phyloP scores from a whole-genome alignment of 1,140 invertebrate genomes.

The Cheumatopsyche charites region DNA sequence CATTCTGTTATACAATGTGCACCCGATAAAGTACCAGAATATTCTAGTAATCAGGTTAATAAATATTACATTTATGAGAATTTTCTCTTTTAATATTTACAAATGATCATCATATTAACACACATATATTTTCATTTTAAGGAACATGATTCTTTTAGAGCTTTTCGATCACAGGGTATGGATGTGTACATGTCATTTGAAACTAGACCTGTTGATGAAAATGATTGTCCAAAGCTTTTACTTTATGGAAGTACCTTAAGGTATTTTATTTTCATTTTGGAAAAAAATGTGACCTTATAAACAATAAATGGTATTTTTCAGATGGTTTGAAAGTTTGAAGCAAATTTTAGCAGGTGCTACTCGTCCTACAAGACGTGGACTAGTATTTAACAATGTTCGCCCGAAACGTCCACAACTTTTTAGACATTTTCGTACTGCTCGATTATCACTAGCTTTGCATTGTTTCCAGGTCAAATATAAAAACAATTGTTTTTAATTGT shows the following conservation, averaged over 20 bases:
- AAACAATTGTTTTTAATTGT: neutral
- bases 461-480: constrained; percentile 77
- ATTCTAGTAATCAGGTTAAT: constrained; percentile 87
- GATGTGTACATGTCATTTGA: constrained; percentile 89
- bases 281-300: constrained; percentile 26
- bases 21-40: constrained; percentile 95
- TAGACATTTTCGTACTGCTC: constrained; percentile 89
- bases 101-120: neutral
- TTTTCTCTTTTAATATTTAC: neutral
- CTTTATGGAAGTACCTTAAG: constrained; percentile 89
- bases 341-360: constrained; percentile 95
- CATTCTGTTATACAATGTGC: constrained; percentile 96
- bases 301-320: constrained; percentile 48
- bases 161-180: constrained; percentile 93
- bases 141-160: constrained; percentile 85
- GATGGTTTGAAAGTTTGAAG: constrained; percentile 96
- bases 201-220: constrained; percentile 74
- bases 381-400: constrained; percentile 82
- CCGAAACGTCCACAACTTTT: constrained; percentile 90
- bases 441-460: constrained; percentile 85
- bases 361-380: constrained; percentile 88
- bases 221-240: constrained; percentile 77
- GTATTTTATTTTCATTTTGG: constrained; percentile 44
- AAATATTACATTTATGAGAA: constrained; percentile 3
- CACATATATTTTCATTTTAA: constrained; percentile 50